Percentiles rank a stretch among this genome's conserved stretches.
These are phyloP conservation scores for Trogon melanurus DNA, from an alignment of 2,113 vertebrate genomes.

Conservation along the genomic window DNA sequence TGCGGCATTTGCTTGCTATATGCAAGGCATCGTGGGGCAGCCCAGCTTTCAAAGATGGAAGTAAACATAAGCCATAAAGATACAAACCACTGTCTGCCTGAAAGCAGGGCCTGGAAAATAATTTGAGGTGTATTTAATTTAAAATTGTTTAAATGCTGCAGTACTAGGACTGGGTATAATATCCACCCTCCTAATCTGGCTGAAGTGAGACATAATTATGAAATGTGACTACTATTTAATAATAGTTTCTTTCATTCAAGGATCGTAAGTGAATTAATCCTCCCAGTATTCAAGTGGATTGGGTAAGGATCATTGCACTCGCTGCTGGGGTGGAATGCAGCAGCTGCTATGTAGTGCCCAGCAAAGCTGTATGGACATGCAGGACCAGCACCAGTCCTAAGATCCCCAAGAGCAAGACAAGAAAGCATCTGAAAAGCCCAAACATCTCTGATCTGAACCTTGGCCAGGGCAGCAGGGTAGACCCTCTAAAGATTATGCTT, in stretches of 20 bases:
- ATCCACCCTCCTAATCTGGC: not conserved
- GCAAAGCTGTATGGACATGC: not conserved
- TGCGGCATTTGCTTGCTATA: fast-evolving
- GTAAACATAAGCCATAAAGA: not conserved
- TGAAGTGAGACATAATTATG: conserved; percentile 10
- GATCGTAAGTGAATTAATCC: not conserved
- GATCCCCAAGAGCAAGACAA: not conserved
- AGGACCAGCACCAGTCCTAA: not conserved
- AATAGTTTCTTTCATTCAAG: conserved; percentile 18
- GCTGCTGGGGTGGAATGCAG: not conserved
- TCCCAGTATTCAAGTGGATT: not conserved
- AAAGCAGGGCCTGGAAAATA: not conserved
- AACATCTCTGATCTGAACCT: not conserved
- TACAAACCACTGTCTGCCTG: not conserved
- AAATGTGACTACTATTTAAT: not conserved
- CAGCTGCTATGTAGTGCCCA: not conserved
- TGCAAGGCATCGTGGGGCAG: not conserved
- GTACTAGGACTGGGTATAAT: not conserved
- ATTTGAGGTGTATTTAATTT: not conserved
- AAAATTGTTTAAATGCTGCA: not conserved
- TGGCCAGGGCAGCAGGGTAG: not conserved
- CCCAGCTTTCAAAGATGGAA: not conserved
- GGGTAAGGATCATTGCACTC: not conserved
- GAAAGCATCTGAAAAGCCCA: not conserved
- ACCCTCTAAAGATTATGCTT: not conserved